These are phyloP conservation scores for Lordiphosa collinella DNA, from an alignment of 1,140 invertebrate genomes.

Conservation along the genomic window DNA sequence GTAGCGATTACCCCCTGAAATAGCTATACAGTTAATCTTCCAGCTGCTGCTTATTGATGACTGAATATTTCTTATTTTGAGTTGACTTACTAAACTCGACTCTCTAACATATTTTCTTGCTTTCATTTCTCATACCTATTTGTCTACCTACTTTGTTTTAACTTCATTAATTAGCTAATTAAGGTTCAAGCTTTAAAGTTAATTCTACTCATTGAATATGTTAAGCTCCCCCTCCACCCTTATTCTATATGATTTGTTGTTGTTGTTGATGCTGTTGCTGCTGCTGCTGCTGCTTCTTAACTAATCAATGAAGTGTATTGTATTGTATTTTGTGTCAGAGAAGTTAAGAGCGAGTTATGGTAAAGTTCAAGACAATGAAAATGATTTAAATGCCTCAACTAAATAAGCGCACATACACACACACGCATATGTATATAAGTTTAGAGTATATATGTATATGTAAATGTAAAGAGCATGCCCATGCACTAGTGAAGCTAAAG, in stretches of 20 bases:
- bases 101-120: too few relatives aligned
- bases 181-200: conserved; percentile 6
- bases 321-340: too few relatives aligned
- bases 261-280: not conserved
- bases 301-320: conserved; percentile 7
- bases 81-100: too few relatives aligned
- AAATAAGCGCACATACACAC: conserved; percentile 13
- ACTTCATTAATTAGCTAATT: conserved; percentile 1
- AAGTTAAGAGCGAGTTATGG: conserved; percentile 2
- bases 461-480: conserved; percentile 13
- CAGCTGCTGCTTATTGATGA: too few relatives aligned
- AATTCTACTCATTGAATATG: conserved; percentile 28
- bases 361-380: conserved; percentile 8
- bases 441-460: not conserved
- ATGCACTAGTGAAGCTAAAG: conserved; percentile 27
- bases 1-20: too few relatives aligned
- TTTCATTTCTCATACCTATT: conserved; percentile 17
- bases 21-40: too few relatives aligned
- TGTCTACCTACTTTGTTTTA: too few relatives aligned
- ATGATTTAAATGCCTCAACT: conserved; percentile 16
- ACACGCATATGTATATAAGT: conserved; percentile 18
- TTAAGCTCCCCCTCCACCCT: not conserved
- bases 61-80: too few relatives aligned
- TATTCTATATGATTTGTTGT: conserved; percentile 29
- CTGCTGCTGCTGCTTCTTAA: not conserved